Conservation (phyloP, 2,113 vertebrate species). For the Microtus ochrogaster region DNA sequence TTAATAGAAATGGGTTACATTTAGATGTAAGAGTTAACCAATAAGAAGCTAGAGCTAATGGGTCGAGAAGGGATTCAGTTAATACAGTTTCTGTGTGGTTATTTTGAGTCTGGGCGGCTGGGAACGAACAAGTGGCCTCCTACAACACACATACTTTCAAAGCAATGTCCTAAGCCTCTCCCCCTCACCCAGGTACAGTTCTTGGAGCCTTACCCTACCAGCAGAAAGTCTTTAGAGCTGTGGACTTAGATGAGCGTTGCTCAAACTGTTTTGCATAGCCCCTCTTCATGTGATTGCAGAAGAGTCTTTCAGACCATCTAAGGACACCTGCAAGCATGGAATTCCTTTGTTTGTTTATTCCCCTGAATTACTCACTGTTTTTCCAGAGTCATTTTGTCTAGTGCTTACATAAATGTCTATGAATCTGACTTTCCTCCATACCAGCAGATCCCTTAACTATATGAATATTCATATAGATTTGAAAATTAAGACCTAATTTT, state of each 20-base stretch:
- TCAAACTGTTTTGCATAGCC: not conserved
- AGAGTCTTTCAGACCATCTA: not conserved
- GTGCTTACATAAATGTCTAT: not conserved
- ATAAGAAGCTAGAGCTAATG: no score
- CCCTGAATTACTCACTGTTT: not conserved
- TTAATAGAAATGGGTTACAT: no score
- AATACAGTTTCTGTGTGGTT: no score
- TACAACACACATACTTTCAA: not conserved
- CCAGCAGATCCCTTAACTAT: not conserved
- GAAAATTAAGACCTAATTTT: not conserved
- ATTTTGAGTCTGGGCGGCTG: no score
- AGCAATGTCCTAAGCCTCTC: not conserved
- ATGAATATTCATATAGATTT: not conserved
- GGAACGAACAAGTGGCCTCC: no score
- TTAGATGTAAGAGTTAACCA: no score
- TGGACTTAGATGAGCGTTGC: not conserved
- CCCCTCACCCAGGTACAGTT: not conserved
- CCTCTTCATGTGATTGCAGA: not conserved
- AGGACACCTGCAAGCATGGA: not conserved
- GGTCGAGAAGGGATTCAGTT: no score
- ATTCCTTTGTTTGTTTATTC: not conserved
- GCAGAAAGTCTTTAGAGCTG: not conserved
- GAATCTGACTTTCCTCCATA: constrained; percentile 12
- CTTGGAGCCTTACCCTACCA: not conserved
- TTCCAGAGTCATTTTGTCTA: not conserved